These are phyloP conservation scores for Corythucha ciliata DNA, from an alignment of 2,888 invertebrate genomes.

Conservation along the genomic window DNA sequence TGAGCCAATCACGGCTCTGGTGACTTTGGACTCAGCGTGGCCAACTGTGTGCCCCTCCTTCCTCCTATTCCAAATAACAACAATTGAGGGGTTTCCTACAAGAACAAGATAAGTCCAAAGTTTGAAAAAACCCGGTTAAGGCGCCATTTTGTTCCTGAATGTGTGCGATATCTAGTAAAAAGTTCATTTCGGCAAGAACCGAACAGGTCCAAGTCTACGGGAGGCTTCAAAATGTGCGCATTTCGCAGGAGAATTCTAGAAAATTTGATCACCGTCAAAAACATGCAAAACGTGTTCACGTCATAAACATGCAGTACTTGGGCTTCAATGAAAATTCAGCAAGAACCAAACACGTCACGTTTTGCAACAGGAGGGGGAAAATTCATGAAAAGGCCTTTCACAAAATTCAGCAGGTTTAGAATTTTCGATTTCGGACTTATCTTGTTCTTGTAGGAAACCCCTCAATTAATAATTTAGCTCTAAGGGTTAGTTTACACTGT, in stretches of 20 bases:
- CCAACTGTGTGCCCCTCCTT: no score
- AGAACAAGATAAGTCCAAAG: conserved; percentile 1
- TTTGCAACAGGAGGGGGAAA: conserved; percentile 1
- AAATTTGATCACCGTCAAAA: neutral
- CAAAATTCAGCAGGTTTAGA: neutral
- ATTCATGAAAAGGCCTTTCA: conserved; percentile 1
- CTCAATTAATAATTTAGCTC: neutral
- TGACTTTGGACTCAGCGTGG: no score
- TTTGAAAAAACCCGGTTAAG: neutral
- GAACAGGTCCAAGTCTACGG: conserved; percentile 1
- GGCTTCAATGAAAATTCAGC: no score
- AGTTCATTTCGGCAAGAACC: no score
- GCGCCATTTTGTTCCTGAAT: no score
- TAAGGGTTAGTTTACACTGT: no score
- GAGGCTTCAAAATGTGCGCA: neutral
- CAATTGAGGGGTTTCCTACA: neutral
- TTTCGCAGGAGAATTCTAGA: conserved; percentile 1
- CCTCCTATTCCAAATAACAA: no score
- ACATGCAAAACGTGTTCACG: conserved; percentile 1
- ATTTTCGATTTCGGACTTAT: conserved; percentile 1
- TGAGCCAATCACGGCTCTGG: no score
- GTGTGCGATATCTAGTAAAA: no score
- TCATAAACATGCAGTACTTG: conserved; percentile 1
- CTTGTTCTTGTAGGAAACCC: conserved; percentile 1
- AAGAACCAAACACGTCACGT: neutral